A percentile compares a stretch with the other conserved stretches of the same genome.
phyloP scores from a whole-genome alignment of 2,888 invertebrate genomes.

The Ischnus inquisitorius region DNA sequence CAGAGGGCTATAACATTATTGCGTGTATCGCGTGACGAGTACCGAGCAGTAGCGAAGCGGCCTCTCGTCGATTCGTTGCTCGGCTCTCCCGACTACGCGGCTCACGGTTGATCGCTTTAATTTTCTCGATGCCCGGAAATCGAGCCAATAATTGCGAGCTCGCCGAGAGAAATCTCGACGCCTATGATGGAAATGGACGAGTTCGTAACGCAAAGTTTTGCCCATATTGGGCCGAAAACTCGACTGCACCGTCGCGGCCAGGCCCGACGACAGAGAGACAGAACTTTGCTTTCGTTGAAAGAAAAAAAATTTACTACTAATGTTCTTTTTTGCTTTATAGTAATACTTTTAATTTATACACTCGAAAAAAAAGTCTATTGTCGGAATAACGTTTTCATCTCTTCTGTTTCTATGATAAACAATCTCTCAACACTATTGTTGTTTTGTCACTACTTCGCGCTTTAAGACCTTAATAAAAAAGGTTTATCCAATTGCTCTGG shows the following conservation, averaged over 20 bases:
- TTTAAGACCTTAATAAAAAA: too few relatives aligned
- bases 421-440: too few relatives aligned
- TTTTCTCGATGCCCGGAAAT: constrained; percentile 62
- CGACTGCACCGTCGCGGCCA: not conserved
- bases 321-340: not conserved
- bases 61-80: constrained; percentile 25
- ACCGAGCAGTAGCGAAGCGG: constrained; percentile 35
- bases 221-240: constrained; percentile 32
- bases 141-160: constrained; percentile 49
- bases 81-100: not conserved
- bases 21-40: constrained; percentile 62
- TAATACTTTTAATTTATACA: not conserved
- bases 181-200: constrained; percentile 34
- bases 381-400: too few relatives aligned
- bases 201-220: constrained; percentile 14
- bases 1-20: constrained; percentile 16
- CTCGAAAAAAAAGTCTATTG: too few relatives aligned
- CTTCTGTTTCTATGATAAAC: too few relatives aligned
- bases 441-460: too few relatives aligned
- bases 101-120: constrained; percentile 39
- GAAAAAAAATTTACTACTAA: not conserved
- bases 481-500: too few relatives aligned
- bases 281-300: not conserved
- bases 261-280: not conserved
- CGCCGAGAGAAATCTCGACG: constrained; percentile 47